A percentile compares a stretch with the other conserved stretches of the same genome.
Evolutionary conservation across 1,140 invertebrate species (phyloP).

Genomic region (Acromyrmex echinatior): DNA sequence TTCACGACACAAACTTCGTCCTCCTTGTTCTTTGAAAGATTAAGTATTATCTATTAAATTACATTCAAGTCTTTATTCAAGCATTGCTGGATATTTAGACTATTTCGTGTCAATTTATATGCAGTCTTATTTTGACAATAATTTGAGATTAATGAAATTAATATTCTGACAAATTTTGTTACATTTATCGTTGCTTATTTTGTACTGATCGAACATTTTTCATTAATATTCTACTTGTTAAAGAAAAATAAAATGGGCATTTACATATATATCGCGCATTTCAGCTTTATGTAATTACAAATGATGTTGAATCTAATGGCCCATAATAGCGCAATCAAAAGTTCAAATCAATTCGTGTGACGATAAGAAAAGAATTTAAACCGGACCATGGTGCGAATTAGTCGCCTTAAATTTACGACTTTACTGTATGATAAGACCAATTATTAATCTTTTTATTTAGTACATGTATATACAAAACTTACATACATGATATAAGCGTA

Average conservation of each 20-base stretch:
- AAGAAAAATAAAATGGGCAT: background rate
- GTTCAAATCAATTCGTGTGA: conserved; percentile 48
- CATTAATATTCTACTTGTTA: background rate
- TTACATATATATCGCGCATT: background rate
- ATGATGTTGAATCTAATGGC: background rate
- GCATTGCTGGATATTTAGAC: background rate
- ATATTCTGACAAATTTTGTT: background rate
- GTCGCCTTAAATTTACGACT: conserved; percentile 55
- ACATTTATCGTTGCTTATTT: background rate
- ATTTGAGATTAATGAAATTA: background rate
- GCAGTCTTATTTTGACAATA: background rate
- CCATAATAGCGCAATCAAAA: conserved; percentile 34
- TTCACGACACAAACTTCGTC: background rate
- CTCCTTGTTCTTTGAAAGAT: background rate
- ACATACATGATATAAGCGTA: conserved; percentile 23
- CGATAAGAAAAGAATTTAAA: conserved; percentile 46
- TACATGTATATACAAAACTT: conserved; percentile 41
- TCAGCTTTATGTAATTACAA: background rate
- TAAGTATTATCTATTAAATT: conserved; percentile 15
- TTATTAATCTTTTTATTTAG: conserved; percentile 69
- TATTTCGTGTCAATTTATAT: background rate
- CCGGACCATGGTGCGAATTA: conserved; percentile 66
- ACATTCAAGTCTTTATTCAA: background rate
- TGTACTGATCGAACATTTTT: background rate
- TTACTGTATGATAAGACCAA: conserved; percentile 68